Evolutionary conservation across 2,797 vertebrate species (phyloP).

Genomic region (Coreius guichenoti): DNA sequence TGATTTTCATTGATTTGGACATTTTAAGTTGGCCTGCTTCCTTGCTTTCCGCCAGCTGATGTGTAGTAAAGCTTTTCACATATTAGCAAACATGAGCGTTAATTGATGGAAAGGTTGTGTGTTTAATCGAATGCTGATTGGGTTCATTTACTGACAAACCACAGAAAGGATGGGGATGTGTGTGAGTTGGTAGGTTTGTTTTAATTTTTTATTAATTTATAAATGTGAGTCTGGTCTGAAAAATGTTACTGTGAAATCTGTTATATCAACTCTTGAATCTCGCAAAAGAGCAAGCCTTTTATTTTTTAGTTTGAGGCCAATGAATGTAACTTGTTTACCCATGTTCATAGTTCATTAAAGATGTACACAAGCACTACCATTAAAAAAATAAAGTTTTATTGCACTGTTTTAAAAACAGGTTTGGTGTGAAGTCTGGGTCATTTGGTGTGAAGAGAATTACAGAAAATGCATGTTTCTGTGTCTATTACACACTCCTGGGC

Average conservation of each 20-base stretch:
- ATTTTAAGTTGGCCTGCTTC: neutral
- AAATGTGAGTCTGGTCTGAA: constrained; percentile 29
- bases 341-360: constrained; percentile 75
- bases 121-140: neutral
- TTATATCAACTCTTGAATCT: constrained; percentile 56
- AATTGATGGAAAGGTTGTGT: constrained; percentile 3
- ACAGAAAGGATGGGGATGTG: constrained; percentile 7
- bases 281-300: constrained; percentile 46
- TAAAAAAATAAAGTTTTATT: constrained; percentile 87
- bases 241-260: constrained; percentile 66
- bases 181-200: constrained; percentile 12
- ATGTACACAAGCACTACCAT: constrained; percentile 89
- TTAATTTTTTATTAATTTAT: constrained; percentile 44
- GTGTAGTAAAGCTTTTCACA: constrained; percentile 36
- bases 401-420: constrained; percentile 76
- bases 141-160: constrained; percentile 24
- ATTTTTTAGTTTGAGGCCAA: constrained; percentile 70
- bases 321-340: constrained; percentile 78
- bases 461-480: neutral
- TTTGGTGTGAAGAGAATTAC: neutral
- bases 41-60: constrained; percentile 26
- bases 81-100: constrained; percentile 28
- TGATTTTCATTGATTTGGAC: constrained; percentile 23
- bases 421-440: neutral
- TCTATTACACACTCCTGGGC: neutral